Percentiles rank a stretch among this genome's conserved stretches.
These are phyloP conservation scores for Polypterus senegalus DNA, from an alignment of 2,113 vertebrate genomes.

Conservation along the genomic window DNA sequence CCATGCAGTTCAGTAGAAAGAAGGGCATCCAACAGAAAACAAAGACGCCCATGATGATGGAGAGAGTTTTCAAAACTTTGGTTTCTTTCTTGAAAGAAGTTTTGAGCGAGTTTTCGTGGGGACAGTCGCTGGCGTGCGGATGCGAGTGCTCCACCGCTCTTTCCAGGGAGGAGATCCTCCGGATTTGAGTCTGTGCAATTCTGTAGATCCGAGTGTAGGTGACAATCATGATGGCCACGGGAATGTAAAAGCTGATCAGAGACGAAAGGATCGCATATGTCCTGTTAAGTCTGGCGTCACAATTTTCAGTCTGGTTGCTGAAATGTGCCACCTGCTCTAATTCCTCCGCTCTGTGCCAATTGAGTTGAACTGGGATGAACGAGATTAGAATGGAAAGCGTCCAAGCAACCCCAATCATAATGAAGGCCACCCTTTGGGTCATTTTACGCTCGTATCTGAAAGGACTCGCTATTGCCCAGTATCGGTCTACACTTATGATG, in stretches of 20 bases:
- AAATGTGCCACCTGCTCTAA: constrained; percentile 3
- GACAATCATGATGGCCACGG: constrained; percentile 61
- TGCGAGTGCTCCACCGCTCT: constrained; percentile 43
- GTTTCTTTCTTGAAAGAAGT: constrained; percentile 64
- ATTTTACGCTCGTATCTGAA: constrained; percentile 60
- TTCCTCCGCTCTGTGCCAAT: constrained; percentile 50
- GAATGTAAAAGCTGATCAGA: constrained; percentile 31
- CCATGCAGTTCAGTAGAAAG: constrained; percentile 64
- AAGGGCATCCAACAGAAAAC: constrained; percentile 72
- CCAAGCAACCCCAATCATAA: constrained; percentile 58
- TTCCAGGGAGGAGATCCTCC: constrained; percentile 56
- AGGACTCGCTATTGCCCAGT: constrained; percentile 65
- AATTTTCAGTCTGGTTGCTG: constrained; percentile 27
- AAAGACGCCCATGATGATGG: constrained; percentile 68
- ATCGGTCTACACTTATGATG: constrained; percentile 67
- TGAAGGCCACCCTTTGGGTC: constrained; percentile 51
- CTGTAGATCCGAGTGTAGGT: constrained; percentile 64
- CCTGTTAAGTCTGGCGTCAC: constrained; percentile 55
- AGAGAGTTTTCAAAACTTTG: constrained; percentile 65
- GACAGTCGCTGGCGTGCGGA: constrained; percentile 26
- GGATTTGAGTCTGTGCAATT: constrained; percentile 66
- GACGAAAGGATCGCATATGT: constrained; percentile 60
- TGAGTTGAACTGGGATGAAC: constrained; percentile 61
- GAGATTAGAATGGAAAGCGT: constrained; percentile 61
- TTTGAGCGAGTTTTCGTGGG: constrained; percentile 44